Evolutionary conservation across 2,113 vertebrate genomes (phyloP), one percentile per base, ranked within the genome.

Genomic region (Leptocoma aspasia): DNA sequence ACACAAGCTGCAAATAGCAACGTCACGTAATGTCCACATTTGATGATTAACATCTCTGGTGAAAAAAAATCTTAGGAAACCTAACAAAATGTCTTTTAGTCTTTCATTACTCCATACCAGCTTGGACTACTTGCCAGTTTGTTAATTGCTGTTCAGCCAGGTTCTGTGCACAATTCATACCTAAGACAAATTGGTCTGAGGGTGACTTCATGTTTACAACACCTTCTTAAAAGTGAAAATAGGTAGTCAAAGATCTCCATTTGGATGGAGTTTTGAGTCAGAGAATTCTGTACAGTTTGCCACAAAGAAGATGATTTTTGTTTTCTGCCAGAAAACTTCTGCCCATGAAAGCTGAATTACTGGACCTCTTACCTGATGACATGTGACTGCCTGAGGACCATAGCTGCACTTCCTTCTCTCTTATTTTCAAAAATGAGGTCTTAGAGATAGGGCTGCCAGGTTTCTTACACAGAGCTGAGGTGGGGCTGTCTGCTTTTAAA

Each of bases 21-120:
- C 0, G 0, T 27, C 41, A 8, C 24, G 23, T 56, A 72, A 53
- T 2, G 1, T 69, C 88, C 11, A 1, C 44, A 59, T 44, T 63
- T 42, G 41, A 61, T 82, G 39, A 85, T 68, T 83, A 92, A 71
- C 41, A 41, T 88, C 35, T 89, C 68, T 59, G 52, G 59, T 86
- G 50, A 37, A 83, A 80, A 65, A 42, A 60, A 71, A 45, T 76
- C 53, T 59, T 75, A 60, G 35, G 35, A 69, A 87, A 50, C 0
- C 1, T 81, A 77, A 24, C 1, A 4, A 71, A 81, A 75, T 53
- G 59, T 41, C 26, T 72, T 17, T 64, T 94, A 50, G 9, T 57
- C 24, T 90, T 94, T 89, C 56, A 52, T 70, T 86, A 71, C 33
- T 61, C 64, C 3, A 0, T 54, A 65, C 69, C 85, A 66, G 21